Conservation (phyloP, 2,113 vertebrate species). For the Hyla sarda region DNA sequence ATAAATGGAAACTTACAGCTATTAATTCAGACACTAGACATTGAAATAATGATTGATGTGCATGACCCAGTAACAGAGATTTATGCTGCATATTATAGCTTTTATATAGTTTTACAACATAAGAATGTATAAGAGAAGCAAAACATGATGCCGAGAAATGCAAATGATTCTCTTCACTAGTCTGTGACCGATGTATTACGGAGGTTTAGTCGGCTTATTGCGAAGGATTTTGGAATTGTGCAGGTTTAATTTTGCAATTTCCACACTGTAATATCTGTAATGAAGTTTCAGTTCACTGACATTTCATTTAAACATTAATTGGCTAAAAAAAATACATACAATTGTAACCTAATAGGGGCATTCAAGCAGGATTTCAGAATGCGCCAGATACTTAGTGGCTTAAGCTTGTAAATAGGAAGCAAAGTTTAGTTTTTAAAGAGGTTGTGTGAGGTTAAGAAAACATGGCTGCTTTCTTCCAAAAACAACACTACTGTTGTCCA, state of each 20-base stretch:
- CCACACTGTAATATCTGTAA: constrained; percentile 22
- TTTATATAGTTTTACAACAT: neutral
- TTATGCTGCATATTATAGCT: neutral
- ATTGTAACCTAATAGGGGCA: neutral
- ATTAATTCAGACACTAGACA: constrained; percentile 8
- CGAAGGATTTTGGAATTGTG: neutral
- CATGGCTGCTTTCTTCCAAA: neutral
- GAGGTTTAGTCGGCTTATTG: constrained; percentile 18
- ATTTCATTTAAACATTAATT: constrained; percentile 29
- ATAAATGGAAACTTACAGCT: neutral
- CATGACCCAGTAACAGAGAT: neutral
- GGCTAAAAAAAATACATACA: constrained; percentile 11
- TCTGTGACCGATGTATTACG: constrained; percentile 28
- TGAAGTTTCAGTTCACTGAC: constrained; percentile 31
- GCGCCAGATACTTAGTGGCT: neutral
- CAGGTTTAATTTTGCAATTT: constrained; percentile 13
- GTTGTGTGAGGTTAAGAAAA: neutral
- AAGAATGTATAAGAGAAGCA: neutral
- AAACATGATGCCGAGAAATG: neutral
- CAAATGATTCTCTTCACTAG: constrained; percentile 10
- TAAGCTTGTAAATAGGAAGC: neutral
- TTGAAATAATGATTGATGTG: neutral
- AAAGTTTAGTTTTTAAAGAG: neutral
- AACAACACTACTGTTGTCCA: neutral
- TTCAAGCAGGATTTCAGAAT: neutral